Conservation (phyloP, 2,113 vertebrate genomes). For the Aix galericulata region DNA sequence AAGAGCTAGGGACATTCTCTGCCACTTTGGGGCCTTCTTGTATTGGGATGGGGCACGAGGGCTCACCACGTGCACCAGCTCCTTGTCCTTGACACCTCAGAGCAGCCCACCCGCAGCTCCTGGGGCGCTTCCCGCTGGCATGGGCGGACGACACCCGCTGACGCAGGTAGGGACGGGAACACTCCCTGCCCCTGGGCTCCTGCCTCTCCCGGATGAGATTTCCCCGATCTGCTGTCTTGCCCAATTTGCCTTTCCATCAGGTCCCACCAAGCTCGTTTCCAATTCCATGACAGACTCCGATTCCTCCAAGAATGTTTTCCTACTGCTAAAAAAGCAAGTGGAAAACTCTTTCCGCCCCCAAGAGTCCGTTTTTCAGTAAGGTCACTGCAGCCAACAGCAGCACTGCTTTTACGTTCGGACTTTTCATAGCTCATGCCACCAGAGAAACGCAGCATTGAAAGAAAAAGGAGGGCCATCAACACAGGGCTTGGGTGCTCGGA, state of each 20-base stretch:
- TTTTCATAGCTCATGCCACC: slow-evolving; percentile 14
- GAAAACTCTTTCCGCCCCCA: background rate
- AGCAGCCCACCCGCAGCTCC: background rate
- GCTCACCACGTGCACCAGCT: accelerated
- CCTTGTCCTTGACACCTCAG: background rate
- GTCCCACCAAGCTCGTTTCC: background rate
- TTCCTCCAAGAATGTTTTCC: background rate
- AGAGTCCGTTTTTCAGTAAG: background rate
- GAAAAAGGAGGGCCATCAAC: background rate
- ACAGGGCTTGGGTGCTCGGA: background rate
- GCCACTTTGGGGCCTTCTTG: background rate
- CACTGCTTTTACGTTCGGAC: background rate
- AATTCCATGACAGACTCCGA: background rate
- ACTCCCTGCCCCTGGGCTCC: background rate
- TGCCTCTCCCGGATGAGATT: background rate
- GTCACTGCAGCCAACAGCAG: background rate
- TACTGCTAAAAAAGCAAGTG: background rate
- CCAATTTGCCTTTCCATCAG: background rate
- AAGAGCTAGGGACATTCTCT: background rate
- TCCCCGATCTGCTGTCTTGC: background rate
- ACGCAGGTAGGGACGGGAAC: background rate
- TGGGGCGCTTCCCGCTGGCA: background rate
- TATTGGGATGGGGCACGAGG: accelerated
- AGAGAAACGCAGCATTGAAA: background rate
- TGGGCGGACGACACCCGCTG: background rate